phyloP scores from a whole-genome alignment of 2,888 invertebrate species.

The Orthosia gothica region DNA sequence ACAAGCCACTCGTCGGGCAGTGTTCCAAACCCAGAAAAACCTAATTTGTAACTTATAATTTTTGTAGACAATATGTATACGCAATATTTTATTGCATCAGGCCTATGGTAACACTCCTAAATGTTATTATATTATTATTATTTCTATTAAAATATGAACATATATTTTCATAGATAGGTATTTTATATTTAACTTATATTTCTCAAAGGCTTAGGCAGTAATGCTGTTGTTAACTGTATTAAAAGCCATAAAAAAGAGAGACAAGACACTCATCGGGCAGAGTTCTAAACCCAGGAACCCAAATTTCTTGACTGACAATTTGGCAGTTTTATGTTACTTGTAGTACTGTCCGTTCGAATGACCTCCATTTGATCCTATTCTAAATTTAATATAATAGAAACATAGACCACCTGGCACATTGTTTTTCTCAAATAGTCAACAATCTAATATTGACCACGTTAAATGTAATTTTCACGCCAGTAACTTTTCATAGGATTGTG shows the following conservation, averaged over 20 bases:
- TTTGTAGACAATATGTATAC: background rate
- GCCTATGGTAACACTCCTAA: no score
- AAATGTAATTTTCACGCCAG: background rate
- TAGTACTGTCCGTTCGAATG: background rate
- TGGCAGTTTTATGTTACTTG: background rate
- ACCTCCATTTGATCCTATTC: background rate
- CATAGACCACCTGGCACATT: background rate
- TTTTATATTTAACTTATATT: background rate
- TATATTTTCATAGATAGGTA: background rate
- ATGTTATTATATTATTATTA: no score
- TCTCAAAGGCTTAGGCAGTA: background rate
- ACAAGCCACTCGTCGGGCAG: no score
- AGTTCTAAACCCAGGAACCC: background rate
- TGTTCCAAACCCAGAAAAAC: background rate
- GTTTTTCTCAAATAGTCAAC: background rate
- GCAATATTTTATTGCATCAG: background rate
- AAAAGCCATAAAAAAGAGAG: background rate
- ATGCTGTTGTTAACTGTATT: background rate
- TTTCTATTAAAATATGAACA: no score
- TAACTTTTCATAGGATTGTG: constrained; percentile 1
- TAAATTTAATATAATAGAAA: background rate
- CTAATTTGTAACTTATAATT: background rate
- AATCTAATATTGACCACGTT: background rate
- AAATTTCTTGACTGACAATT: background rate
- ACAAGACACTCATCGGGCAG: background rate